Conservation (phyloP, 2,888 invertebrate species). For the Oscheius sp. region DNA sequence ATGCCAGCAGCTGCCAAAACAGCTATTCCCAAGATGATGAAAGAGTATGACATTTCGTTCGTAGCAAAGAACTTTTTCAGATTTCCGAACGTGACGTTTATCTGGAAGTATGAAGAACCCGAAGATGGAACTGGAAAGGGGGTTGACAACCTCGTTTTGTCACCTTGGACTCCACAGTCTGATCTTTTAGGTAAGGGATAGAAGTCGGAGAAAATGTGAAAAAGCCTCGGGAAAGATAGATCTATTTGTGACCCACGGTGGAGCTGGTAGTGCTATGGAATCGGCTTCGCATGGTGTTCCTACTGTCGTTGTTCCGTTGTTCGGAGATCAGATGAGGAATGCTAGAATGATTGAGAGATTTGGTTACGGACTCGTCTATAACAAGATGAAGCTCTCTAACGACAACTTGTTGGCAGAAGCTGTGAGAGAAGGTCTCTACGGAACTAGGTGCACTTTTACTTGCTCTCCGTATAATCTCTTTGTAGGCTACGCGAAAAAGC, state of each 20-base stretch:
- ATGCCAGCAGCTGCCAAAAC: neutral
- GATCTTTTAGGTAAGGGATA: neutral
- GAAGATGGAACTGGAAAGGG: conserved; percentile 18
- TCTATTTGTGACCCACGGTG: conserved; percentile 21
- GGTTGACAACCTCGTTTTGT: conserved; percentile 1
- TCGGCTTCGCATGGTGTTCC: conserved; percentile 11
- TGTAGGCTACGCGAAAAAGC: neutral
- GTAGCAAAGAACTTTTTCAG: neutral
- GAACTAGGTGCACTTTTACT: neutral
- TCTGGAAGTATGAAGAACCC: conserved; percentile 59
- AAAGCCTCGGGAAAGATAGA: conserved; percentile 81
- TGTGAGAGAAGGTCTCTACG: neutral
- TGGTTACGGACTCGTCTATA: conserved; percentile 14
- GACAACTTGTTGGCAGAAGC: neutral
- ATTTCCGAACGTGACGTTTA: conserved; percentile 60
- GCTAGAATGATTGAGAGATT: conserved; percentile 2
- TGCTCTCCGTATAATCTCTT: neutral
- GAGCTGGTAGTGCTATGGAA: conserved; percentile 15
- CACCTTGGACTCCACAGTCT: conserved; percentile 17
- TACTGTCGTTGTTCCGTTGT: conserved; percentile 1
- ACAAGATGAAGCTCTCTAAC: neutral
- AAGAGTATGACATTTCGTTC: neutral
- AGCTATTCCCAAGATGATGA: neutral
- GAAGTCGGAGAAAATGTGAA: no score
- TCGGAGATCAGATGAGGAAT: conserved; percentile 29